Percentiles rank a stretch among this genome's conserved stretches.
Conservation (phyloP, 2,797 vertebrate genomes). For the Adelosebastes latens region DNA sequence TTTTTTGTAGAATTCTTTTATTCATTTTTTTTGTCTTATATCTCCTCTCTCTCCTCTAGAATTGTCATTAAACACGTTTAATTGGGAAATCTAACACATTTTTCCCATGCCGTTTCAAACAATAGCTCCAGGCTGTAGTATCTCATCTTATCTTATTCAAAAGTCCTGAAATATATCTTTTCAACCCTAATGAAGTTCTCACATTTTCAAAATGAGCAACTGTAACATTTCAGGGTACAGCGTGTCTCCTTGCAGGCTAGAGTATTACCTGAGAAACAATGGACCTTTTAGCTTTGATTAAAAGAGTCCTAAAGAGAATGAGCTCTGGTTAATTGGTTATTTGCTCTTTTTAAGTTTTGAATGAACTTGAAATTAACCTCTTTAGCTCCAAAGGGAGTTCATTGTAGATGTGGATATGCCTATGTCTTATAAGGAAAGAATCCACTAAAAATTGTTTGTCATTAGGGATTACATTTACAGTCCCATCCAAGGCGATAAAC, state of each 20-base stretch:
- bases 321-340: slow-evolving; percentile 54
- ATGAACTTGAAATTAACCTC: slow-evolving; percentile 52
- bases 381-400: slow-evolving; percentile 4
- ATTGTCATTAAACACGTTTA: neutral
- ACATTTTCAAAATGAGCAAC: slow-evolving; percentile 1
- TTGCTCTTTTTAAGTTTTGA: slow-evolving; percentile 29
- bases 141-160: neutral
- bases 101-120: neutral
- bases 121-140: neutral
- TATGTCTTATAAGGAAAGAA: neutral
- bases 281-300: slow-evolving; percentile 44
- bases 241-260: neutral
- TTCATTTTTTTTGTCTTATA: neutral
- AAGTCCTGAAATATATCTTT: neutral
- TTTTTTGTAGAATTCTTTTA: neutral
- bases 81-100: neutral
- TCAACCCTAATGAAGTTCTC: neutral
- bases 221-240: neutral
- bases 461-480: neutral
- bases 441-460: neutral
- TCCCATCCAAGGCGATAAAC: neutral
- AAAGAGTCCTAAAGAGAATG: slow-evolving; percentile 40
- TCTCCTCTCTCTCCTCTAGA: neutral
- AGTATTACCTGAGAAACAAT: slow-evolving; percentile 39
- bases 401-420: neutral